These are phyloP conservation scores for Arnoldichthys spilopterus DNA, from an alignment of 2,797 vertebrate genomes.

Conservation along the genomic window DNA sequence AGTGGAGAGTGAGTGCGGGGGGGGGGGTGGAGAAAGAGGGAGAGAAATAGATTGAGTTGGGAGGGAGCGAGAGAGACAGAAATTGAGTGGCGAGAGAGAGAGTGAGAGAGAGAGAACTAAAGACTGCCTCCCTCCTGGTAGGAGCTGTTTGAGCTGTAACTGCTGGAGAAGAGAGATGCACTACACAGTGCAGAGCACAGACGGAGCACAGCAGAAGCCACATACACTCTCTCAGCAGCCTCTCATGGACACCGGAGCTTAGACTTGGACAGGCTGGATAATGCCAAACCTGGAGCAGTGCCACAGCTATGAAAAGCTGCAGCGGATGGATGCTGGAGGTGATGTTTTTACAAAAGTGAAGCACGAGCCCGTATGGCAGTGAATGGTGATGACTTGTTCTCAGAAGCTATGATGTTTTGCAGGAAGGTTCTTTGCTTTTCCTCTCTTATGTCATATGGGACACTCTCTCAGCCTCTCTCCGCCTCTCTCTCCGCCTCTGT, in stretches of 20 bases:
- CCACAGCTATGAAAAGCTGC: slow-evolving; percentile 31
- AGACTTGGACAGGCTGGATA: slow-evolving; percentile 1
- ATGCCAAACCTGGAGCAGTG: slow-evolving; percentile 35
- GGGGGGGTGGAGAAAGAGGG: neutral
- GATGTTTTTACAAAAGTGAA: slow-evolving; percentile 15
- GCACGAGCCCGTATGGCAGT: slow-evolving; percentile 28
- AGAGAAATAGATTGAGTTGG: slow-evolving; percentile 5
- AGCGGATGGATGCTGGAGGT: slow-evolving; percentile 37
- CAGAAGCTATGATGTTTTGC: slow-evolving; percentile 18
- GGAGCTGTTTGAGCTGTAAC: slow-evolving; percentile 45
- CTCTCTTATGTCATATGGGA: slow-evolving; percentile 34
- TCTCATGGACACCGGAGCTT: slow-evolving; percentile 51
- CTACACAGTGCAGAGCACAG: slow-evolving; percentile 40
- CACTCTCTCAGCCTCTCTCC: slow-evolving; percentile 26
- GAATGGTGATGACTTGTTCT: slow-evolving; percentile 21
- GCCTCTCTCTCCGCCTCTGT: slow-evolving; percentile 15
- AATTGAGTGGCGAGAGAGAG: slow-evolving; percentile 26
- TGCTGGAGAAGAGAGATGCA: slow-evolving; percentile 46
- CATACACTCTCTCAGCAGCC: slow-evolving; percentile 45
- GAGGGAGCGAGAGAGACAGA: slow-evolving; percentile 12
- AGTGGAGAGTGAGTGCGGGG: neutral
- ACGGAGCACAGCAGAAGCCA: slow-evolving; percentile 42
- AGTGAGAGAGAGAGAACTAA: slow-evolving; percentile 19
- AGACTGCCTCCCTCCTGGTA: slow-evolving; percentile 35
- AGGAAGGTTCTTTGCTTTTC: slow-evolving; percentile 26